phyloP scores from a whole-genome alignment of 2,113 vertebrate species.

The Xyliphius kryptos region DNA sequence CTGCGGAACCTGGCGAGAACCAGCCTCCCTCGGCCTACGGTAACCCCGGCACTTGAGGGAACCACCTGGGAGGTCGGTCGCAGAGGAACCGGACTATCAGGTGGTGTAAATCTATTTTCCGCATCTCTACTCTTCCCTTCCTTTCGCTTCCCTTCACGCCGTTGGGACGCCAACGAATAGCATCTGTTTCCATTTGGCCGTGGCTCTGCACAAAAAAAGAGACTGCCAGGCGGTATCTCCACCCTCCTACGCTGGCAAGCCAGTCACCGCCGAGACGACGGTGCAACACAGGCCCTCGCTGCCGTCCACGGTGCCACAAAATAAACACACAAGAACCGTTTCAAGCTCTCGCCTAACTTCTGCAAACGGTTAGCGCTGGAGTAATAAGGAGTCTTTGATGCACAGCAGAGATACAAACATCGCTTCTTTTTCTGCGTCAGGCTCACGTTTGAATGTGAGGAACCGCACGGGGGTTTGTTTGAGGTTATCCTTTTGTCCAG shows the following conservation, averaged over 20 bases:
- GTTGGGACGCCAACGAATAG: conserved; percentile 49
- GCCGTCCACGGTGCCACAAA: background rate
- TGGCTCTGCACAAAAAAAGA: conserved; percentile 41
- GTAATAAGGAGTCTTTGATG: conserved; percentile 20
- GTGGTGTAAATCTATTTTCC: conserved; percentile 45
- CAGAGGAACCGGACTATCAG: conserved; percentile 45
- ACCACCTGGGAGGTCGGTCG: conserved; percentile 41
- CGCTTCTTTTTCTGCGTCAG: conserved; percentile 14
- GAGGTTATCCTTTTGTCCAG: conserved; percentile 29
- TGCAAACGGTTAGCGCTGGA: conserved; percentile 1
- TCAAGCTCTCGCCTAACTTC: conserved; percentile 1
- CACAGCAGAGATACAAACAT: conserved; percentile 26
- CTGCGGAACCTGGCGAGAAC: no score
- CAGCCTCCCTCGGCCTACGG: no score
- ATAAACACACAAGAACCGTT: conserved; percentile 7
- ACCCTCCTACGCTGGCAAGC: conserved; percentile 27
- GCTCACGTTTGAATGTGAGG: conserved; percentile 17
- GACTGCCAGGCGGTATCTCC: conserved; percentile 42
- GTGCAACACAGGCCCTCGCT: background rate
- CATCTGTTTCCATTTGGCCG: conserved; percentile 67
- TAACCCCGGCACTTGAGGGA: conserved; percentile 32
- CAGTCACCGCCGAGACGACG: conserved; percentile 31
- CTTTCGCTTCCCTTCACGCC: conserved; percentile 38
- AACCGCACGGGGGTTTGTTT: conserved; percentile 17
- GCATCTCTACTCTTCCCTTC: conserved; percentile 1